A percentile compares a stretch with the other conserved stretches of the same genome.
Evolutionary conservation across 1,140 invertebrate species (phyloP).

Genomic region (Yoshiicerus persimilis): DNA sequence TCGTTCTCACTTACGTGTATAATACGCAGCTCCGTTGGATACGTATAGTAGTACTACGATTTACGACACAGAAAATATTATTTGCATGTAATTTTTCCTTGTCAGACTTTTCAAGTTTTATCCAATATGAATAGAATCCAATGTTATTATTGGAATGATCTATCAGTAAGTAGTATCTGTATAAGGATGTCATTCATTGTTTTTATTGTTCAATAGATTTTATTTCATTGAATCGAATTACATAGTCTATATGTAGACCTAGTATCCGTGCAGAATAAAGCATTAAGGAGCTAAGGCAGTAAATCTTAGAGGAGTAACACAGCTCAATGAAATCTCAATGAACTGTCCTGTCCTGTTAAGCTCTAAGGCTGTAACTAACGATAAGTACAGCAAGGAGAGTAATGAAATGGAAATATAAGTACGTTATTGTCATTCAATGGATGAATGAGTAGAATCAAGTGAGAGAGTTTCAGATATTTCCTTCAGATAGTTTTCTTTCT

Average conservation of each 20-base stretch:
- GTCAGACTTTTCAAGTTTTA: background rate
- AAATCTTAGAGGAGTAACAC: background rate
- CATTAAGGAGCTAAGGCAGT: background rate
- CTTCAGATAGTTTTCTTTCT: conserved; percentile 2
- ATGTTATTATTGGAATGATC: background rate
- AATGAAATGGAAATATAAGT: background rate
- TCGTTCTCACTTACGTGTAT: background rate
- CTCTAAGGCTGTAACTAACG: background rate
- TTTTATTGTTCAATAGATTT: background rate
- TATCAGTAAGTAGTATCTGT: background rate
- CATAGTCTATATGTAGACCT: background rate
- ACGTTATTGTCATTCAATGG: background rate
- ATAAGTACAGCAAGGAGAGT: background rate
- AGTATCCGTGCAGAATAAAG: background rate
- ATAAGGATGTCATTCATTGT: background rate
- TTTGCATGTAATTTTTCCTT: background rate
- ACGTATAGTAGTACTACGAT: too few species aligned
- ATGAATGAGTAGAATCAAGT: background rate
- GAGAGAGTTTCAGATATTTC: background rate
- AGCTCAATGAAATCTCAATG: conserved; percentile 9
- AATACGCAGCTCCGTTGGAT: too few species aligned
- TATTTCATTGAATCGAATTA: background rate
- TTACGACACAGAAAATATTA: too few species aligned
- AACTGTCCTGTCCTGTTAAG: background rate
- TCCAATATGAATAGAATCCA: background rate